Evolutionary conservation across 2,797 vertebrate species (phyloP).

Genomic region (Vultur gryphus): DNA sequence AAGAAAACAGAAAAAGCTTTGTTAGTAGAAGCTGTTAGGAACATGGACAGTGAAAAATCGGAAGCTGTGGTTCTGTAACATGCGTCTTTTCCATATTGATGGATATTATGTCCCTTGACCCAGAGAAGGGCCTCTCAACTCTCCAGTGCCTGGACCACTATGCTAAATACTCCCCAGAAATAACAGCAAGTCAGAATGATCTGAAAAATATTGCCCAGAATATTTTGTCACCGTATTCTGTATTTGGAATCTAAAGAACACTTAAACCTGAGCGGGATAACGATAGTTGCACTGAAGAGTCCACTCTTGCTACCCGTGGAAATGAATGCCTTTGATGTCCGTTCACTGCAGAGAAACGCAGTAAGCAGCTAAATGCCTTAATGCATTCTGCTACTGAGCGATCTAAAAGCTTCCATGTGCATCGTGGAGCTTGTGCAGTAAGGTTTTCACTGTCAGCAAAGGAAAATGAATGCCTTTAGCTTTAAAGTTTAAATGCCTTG

Average conservation of each 20-base stretch:
- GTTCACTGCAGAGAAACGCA: constrained; percentile 32
- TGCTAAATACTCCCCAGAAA: background rate
- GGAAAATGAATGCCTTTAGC: constrained; percentile 71
- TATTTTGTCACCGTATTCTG: background rate
- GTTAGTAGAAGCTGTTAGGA: background rate
- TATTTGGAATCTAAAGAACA: constrained; percentile 16
- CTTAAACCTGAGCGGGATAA: constrained; percentile 1
- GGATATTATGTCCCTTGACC: background rate
- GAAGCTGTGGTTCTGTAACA: background rate
- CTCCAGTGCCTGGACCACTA: background rate
- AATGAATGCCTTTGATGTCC: constrained; percentile 55
- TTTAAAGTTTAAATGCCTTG: constrained; percentile 75
- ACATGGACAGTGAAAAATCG: background rate
- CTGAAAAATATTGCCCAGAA: background rate
- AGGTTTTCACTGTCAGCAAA: constrained; percentile 56
- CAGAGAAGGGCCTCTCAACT: background rate
- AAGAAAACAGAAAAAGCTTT: background rate
- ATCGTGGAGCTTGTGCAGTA: constrained; percentile 9
- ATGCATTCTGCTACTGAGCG: constrained; percentile 43
- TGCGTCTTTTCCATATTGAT: background rate
- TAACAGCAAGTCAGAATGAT: background rate
- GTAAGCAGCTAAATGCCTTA: constrained; percentile 56
- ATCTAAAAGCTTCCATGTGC: constrained; percentile 34
- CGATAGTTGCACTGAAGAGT: background rate
- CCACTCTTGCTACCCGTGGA: constrained; percentile 5